A percentile compares a stretch with the other conserved stretches of the same genome.
Conservation (phyloP, 2,888 invertebrate species). For the Halictus ligatus region DNA sequence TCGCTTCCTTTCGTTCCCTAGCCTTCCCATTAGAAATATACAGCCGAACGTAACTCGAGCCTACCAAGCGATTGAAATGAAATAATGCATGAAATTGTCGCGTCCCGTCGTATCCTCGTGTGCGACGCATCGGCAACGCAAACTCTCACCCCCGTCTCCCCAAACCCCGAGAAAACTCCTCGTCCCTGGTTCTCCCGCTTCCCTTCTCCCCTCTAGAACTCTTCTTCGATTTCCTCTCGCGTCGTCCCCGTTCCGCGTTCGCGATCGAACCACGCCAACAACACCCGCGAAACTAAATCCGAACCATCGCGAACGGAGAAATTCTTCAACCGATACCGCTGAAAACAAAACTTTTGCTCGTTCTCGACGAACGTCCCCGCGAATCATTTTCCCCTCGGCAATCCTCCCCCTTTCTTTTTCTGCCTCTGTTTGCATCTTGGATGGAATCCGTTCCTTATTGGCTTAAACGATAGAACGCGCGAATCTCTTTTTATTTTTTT, state of each 20-base stretch:
- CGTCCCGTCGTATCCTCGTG: constrained; percentile 21
- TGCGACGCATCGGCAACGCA: constrained; percentile 44
- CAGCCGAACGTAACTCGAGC: constrained; percentile 71
- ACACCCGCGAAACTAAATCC: not conserved
- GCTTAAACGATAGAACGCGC: constrained; percentile 74
- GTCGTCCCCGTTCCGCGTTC: not conserved
- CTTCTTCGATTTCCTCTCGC: not conserved
- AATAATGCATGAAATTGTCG: constrained; percentile 74
- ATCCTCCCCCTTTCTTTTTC: not conserved
- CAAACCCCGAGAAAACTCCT: not conserved
- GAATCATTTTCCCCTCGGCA: constrained; percentile 6
- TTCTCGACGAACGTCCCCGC: constrained; percentile 20
- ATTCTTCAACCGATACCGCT: not conserved
- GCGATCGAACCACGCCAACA: constrained; percentile 19
- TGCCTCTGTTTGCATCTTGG: constrained; percentile 65
- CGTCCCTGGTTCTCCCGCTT: no score
- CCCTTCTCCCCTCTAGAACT: not conserved
- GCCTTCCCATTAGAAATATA: constrained; percentile 62
- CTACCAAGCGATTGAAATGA: constrained; percentile 69
- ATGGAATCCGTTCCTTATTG: constrained; percentile 80
- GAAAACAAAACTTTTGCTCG: constrained; percentile 22
- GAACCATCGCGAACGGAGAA: constrained; percentile 20
- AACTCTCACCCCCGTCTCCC: constrained; percentile 18
- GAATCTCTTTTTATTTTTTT: constrained; percentile 38
- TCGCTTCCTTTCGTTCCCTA: constrained; percentile 28